Evolutionary conservation across 1,140 invertebrate genomes (phyloP).

Genomic region (Leucophenga varia): DNA sequence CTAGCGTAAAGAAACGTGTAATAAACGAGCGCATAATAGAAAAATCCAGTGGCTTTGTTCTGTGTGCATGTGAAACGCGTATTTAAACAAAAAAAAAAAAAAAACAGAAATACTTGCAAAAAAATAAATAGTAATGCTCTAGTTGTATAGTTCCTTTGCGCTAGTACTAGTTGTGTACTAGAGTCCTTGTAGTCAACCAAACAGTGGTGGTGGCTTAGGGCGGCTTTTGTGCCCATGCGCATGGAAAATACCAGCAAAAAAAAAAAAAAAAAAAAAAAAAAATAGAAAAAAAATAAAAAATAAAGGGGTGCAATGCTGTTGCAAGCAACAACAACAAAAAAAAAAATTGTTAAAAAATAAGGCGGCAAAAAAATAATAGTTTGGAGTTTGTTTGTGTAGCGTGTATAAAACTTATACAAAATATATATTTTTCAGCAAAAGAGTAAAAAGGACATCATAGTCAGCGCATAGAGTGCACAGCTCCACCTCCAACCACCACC

Average conservation of each 20-base stretch:
- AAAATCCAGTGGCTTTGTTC: slow-evolving; percentile 31
- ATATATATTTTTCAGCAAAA: no score
- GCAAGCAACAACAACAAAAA: no score
- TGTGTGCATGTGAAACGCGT: no score
- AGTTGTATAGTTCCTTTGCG: slow-evolving; percentile 38
- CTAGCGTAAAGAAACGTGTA: slow-evolving; percentile 19
- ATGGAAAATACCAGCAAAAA: slow-evolving; percentile 42
- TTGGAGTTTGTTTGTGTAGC: no score
- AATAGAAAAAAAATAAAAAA: slow-evolving; percentile 9
- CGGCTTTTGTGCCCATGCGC: slow-evolving; percentile 46
- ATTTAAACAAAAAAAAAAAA: slow-evolving; percentile 30
- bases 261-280: slow-evolving; percentile 7
- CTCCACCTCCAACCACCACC: no score
- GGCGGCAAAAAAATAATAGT: no score
- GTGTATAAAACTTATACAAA: no score
- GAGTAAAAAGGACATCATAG: no score
- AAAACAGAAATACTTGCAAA: background rate
- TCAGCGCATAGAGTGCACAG: no score
- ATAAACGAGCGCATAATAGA: slow-evolving; percentile 52
- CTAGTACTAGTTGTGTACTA: slow-evolving; percentile 48
- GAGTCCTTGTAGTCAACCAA: no score
- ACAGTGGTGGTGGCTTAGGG: slow-evolving; percentile 30
- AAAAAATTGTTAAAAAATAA: background rate
- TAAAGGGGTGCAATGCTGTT: background rate
- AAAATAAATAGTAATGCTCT: slow-evolving; percentile 50